Evolutionary conservation across 2,797 vertebrate genomes (phyloP).

Genomic region (Hirundo rustica): DNA sequence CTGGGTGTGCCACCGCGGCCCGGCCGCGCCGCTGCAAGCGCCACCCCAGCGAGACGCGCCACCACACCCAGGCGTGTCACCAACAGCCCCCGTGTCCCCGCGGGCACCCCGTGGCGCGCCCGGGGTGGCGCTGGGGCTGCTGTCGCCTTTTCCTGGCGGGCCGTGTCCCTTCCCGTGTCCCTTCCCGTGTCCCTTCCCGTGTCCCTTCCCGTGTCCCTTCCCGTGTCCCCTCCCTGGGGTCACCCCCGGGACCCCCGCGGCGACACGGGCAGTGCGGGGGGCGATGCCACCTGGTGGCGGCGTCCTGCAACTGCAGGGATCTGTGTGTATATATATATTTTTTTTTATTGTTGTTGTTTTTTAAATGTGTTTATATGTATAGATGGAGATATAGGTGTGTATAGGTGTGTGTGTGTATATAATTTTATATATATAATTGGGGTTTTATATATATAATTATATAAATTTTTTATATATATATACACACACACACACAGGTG

Average conservation of each 20-base stretch:
- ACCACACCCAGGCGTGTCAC: accelerated
- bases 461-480: too few species aligned
- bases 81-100: background rate
- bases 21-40: background rate
- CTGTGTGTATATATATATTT: too few species aligned
- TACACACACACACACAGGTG: too few species aligned
- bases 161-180: too few species aligned
- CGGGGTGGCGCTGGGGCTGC: background rate
- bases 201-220: too few species aligned
- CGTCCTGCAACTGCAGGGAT: background rate
- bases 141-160: background rate
- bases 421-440: background rate
- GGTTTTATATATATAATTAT: too few species aligned
- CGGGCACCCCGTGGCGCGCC: background rate
- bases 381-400: too few species aligned
- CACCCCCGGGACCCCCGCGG: background rate
- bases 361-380: background rate
- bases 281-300: background rate
- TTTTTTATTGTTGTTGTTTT: too few species aligned
- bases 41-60: background rate
- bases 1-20: background rate
- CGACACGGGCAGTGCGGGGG: accelerated
- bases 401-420: background rate
- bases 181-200: background rate
- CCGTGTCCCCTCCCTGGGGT: background rate